Base-by-base conservation (phyloP, 2,888 invertebrate genomes). In the Drosophila austrosaltans region DNA sequence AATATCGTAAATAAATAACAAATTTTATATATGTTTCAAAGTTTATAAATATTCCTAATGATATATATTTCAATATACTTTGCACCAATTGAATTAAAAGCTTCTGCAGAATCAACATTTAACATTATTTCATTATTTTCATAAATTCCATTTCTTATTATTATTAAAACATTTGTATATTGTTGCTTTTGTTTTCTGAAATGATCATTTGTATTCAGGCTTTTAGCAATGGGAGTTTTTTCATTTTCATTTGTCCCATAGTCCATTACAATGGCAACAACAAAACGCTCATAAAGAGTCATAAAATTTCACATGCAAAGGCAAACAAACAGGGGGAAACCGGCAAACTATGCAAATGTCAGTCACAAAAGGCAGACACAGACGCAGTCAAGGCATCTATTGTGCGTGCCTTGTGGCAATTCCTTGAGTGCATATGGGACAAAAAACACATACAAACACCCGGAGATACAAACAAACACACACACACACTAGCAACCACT, bases 351-450 rank as follows among this genome's bases (percentile, higher is more conserved):
- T 79, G 77, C 74, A 84, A 66, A 76, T 80, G 67, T 59, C 28
- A 25, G 36, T 20, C 36, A 56, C 61, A 53, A 57, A 73, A 61
- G 44, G 25, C 63, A 25, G 25, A 25, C 56, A 61, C 53, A 63
- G 10, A 59, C 60, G n/a, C 39, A 30, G 44, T 53, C 58, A 25
- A 25, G 39, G 58, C 22, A 57, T 66, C 25, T 73, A 71, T 58
- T 66, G 75, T 87, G 75, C 85, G 85, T 81, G 82, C 68, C 63
- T 68, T 57, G 39, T 59, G 72, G 70, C 73, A 84, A 82, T 87
- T 87, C 71, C 78, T 83, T 81, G 67, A 79, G 82, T 78, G 78
- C 72, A 68, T 82, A 73, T 75, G 66, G 69, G 58, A 69, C 64
- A 70, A 77, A 59, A 70, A 60, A 63, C 63, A 71, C 57, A 63